Conservation (phyloP, 1,140 invertebrate genomes). For the Pseudobourletiella spinata region DNA sequence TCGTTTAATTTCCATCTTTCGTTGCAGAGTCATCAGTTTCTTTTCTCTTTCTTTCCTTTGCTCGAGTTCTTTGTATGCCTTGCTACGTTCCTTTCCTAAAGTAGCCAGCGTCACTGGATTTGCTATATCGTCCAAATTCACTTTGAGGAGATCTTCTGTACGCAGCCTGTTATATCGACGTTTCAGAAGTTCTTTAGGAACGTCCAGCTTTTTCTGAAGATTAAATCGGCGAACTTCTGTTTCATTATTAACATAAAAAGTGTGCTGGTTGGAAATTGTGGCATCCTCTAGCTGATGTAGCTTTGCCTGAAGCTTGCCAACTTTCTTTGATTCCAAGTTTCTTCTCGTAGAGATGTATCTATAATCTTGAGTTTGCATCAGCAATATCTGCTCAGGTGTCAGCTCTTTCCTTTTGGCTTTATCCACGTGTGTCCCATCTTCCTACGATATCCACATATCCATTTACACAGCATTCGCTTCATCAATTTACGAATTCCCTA, state of each 20-base stretch:
- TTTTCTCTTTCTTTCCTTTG: slow-evolving; percentile 74
- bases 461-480: neutral
- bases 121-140: slow-evolving; percentile 48
- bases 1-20: slow-evolving; percentile 72
- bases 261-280: slow-evolving; percentile 62
- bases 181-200: slow-evolving; percentile 58
- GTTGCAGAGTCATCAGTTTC: slow-evolving; percentile 66
- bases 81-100: slow-evolving; percentile 49
- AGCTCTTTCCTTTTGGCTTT: slow-evolving; percentile 57
- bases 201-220: slow-evolving; percentile 60
- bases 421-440: slow-evolving; percentile 58
- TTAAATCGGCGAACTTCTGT: slow-evolving; percentile 58
- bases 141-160: slow-evolving; percentile 51
- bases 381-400: slow-evolving; percentile 68
- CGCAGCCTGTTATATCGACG: slow-evolving; percentile 60
- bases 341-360: slow-evolving; percentile 80
- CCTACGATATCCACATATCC: no score
- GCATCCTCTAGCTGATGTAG: slow-evolving; percentile 67
- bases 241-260: slow-evolving; percentile 67
- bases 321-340: slow-evolving; percentile 75
- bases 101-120: slow-evolving; percentile 38
- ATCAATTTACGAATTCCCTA: no score
- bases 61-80: slow-evolving; percentile 64
- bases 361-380: slow-evolving; percentile 86
- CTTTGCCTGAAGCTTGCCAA: slow-evolving; percentile 70